Conservation (phyloP, 1,140 invertebrate species). For the Hycleus phaleratus region DNA sequence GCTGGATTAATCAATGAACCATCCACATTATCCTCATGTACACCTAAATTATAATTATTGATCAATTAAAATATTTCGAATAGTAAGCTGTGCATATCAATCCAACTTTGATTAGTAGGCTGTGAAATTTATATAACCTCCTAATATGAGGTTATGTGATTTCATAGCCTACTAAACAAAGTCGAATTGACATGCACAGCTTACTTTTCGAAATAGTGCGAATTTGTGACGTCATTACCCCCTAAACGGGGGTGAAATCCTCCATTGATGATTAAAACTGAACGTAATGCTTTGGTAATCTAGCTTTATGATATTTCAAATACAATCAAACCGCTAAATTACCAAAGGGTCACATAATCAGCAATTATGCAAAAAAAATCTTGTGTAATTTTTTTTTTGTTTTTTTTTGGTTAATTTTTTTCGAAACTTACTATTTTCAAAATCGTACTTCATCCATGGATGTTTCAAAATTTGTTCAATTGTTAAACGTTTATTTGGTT, state of each 20-base stretch:
- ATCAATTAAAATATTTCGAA: background rate
- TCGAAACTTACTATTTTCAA: slow-evolving; percentile 44
- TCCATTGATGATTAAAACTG: background rate
- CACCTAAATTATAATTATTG: slow-evolving; percentile 12
- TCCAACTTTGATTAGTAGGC: too few relatives aligned
- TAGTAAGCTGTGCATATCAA: too few relatives aligned
- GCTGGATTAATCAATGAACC: slow-evolving; percentile 4
- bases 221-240: background rate
- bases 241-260: too few relatives aligned
- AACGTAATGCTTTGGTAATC: slow-evolving; percentile 80
- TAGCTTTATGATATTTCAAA: slow-evolving; percentile 77
- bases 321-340: slow-evolving; percentile 89
- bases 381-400: background rate
- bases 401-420: slow-evolving; percentile 18
- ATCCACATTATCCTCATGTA: slow-evolving; percentile 8
- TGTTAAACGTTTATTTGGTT: slow-evolving; percentile 54
- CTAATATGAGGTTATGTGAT: too few relatives aligned
- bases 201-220: too few relatives aligned
- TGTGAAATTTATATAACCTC: too few relatives aligned
- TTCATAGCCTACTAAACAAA: too few relatives aligned
- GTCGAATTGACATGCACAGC: too few relatives aligned
- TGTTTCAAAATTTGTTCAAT: slow-evolving; percentile 66
- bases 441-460: slow-evolving; percentile 67
- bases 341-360: slow-evolving; percentile 65
- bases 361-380: background rate